Conservation (phyloP, 2,888 invertebrate genomes). For the Xanthostigma xanthostigma region DNA sequence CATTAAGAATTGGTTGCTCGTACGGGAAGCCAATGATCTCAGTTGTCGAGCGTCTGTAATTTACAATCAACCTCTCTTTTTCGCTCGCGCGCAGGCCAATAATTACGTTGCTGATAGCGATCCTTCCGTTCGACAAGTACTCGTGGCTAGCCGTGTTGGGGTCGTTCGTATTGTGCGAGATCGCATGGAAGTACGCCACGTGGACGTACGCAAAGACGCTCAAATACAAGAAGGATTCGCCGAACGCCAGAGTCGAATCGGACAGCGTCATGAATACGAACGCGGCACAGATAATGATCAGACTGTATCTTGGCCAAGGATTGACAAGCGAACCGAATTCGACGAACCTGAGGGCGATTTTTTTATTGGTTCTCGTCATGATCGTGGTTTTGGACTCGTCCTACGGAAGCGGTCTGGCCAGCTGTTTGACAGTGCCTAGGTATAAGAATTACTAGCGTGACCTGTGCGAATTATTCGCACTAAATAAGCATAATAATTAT, state of each 20-base stretch:
- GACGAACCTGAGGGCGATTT: slow-evolving; percentile 8
- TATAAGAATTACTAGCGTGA: slow-evolving; percentile 8
- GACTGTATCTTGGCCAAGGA: no score
- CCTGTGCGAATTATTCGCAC: no score
- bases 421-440: slow-evolving; percentile 42
- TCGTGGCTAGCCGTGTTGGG: slow-evolving; percentile 36
- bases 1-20: no score
- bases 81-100: slow-evolving; percentile 23
- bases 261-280: no score
- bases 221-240: no score
- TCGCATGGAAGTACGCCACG: no score
- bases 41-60: background rate
- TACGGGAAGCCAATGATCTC: no score
- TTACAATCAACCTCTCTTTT: background rate
- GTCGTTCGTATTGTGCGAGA: slow-evolving; percentile 24
- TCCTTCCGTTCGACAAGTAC: slow-evolving; percentile 34
- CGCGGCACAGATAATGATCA: no score
- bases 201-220: no score
- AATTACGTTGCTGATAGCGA: slow-evolving; percentile 37
- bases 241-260: no score
- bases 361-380: slow-evolving; percentile 11
- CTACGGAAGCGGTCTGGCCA: slow-evolving; percentile 42
- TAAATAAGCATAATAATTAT: no score
- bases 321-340: no score
- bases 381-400: slow-evolving; percentile 40